Evolutionary conservation across 30 jellyfish, hydroid and myxozoan genomes (phyloP).

Genomic region (Rhopilema esculentum): DNA sequence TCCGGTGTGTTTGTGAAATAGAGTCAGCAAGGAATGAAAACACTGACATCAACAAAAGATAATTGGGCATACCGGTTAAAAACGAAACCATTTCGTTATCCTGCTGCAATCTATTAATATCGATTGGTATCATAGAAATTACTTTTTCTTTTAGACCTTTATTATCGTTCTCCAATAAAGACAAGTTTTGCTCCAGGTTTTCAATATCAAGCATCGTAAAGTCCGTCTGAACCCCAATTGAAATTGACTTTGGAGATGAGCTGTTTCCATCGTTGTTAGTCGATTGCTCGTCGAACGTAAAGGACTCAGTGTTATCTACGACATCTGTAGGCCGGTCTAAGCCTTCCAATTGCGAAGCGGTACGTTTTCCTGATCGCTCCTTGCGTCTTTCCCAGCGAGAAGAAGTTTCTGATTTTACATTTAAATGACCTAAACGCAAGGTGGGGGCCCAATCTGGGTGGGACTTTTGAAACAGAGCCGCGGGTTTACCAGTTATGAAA

Average conservation of each 20-base stretch:
- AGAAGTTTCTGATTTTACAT: conserved; percentile 8
- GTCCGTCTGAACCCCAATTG: not conserved
- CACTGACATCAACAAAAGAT: not conserved
- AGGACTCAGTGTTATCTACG: not conserved
- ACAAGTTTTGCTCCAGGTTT: conserved; percentile 16
- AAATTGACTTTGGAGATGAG: conserved; percentile 3
- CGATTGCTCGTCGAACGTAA: not conserved
- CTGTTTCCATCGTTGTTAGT: not conserved
- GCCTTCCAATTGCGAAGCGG: conserved; percentile 6
- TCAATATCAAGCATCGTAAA: not conserved
- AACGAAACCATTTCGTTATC: conserved; percentile 21
- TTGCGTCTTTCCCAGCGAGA: conserved; percentile 25
- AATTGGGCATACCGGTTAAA: conserved; percentile 3
- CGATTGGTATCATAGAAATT: conserved; percentile 7
- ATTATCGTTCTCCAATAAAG: not conserved
- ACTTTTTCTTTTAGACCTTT: conserved; percentile 4
- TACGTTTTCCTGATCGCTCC: not conserved
- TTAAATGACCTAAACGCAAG: conserved; percentile 21
- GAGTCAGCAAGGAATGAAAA: conserved; percentile 11
- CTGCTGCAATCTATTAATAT: conserved; percentile 1
- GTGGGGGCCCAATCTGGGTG: conserved; percentile 27
- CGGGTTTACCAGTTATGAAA: too few species aligned
- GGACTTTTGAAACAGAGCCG: conserved; percentile 1
- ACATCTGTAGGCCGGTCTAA: not conserved
- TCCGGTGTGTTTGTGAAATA: conserved; percentile 8